Conservation (phyloP, 1,140 invertebrate genomes). For the Drosophila nasuta region DNA sequence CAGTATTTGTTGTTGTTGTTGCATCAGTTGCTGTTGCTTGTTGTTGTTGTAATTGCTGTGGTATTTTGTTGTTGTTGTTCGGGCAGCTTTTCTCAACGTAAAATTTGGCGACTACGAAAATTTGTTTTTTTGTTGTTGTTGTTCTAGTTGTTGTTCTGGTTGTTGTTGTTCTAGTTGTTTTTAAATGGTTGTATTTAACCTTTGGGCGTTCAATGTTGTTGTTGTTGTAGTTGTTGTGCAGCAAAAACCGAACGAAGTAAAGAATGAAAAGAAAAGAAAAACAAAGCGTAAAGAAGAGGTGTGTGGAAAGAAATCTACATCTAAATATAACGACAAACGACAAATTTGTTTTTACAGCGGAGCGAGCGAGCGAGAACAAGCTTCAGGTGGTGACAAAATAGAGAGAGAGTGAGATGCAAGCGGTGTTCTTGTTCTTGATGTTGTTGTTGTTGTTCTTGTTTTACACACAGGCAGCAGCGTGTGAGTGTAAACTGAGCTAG, state of each 20-base stretch:
- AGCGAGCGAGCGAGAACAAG: constrained; percentile 12
- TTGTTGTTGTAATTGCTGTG: constrained; percentile 40
- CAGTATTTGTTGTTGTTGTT: constrained; percentile 46
- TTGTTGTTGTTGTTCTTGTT: constrained; percentile 5
- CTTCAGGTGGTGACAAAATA: constrained; percentile 17
- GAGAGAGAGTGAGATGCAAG: constrained; percentile 8
- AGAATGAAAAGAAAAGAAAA: constrained; percentile 74
- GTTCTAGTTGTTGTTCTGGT: constrained; percentile 53
- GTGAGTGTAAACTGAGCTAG: constrained; percentile 11
- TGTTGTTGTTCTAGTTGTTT: constrained; percentile 46
- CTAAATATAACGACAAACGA: constrained; percentile 27
- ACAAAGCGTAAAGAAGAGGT: constrained; percentile 58
- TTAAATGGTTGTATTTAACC: constrained; percentile 41
- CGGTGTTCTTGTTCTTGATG: constrained; percentile 8
- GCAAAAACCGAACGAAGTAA: constrained; percentile 65
- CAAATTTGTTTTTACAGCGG: constrained; percentile 17
- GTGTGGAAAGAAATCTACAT: constrained; percentile 28
- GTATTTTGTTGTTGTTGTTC: constrained; percentile 33
- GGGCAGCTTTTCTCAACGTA: constrained; percentile 72
- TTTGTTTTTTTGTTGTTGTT: constrained; percentile 60
- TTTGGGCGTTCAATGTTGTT: constrained; percentile 30
- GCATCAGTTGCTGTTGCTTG: constrained; percentile 30
- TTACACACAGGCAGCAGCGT: constrained; percentile 6
- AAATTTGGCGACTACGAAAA: constrained; percentile 77
- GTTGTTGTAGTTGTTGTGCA: constrained; percentile 42